A percentile compares a stretch with the other conserved stretches of the same genome.
phyloP scores from a whole-genome alignment of 1,140 invertebrate genomes.

The Drosophila neocordata region DNA sequence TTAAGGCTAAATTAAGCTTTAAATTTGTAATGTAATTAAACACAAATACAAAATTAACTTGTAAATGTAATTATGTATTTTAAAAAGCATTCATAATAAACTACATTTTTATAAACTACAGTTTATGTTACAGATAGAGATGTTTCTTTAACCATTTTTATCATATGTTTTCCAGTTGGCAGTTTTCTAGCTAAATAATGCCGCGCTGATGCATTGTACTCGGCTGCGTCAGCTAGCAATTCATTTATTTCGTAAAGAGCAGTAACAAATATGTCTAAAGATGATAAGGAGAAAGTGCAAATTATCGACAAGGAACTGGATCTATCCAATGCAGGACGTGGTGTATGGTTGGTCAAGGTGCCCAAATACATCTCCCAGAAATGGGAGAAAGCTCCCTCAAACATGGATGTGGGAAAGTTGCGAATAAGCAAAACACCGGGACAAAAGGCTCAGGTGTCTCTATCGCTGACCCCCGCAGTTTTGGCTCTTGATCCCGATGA shows the following conservation, averaged over 20 bases:
- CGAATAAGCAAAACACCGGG: conserved; percentile 85
- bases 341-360: conserved; percentile 98
- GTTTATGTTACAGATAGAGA: too few relatives aligned
- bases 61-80: too few relatives aligned
- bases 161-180: too few relatives aligned
- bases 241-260: conserved; percentile 10
- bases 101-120: too few relatives aligned
- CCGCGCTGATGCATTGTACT: too few relatives aligned
- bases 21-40: too few relatives aligned
- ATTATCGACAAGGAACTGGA: conserved; percentile 90
- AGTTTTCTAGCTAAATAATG: background rate
- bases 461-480: conserved; percentile 84
- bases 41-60: too few relatives aligned
- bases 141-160: too few relatives aligned
- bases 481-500: conserved; percentile 77
- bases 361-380: conserved; percentile 96
- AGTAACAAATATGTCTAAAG: conserved; percentile 67
- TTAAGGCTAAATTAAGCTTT: too few relatives aligned
- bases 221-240: too few relatives aligned
- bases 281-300: conserved; percentile 72
- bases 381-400: conserved; percentile 91
- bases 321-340: conserved; percentile 92
- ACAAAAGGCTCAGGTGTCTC: conserved; percentile 85
- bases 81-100: too few relatives aligned
- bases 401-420: conserved; percentile 85